Evolutionary conservation across 2,888 invertebrate species (phyloP).

Genomic region (Spodoptera picta): DNA sequence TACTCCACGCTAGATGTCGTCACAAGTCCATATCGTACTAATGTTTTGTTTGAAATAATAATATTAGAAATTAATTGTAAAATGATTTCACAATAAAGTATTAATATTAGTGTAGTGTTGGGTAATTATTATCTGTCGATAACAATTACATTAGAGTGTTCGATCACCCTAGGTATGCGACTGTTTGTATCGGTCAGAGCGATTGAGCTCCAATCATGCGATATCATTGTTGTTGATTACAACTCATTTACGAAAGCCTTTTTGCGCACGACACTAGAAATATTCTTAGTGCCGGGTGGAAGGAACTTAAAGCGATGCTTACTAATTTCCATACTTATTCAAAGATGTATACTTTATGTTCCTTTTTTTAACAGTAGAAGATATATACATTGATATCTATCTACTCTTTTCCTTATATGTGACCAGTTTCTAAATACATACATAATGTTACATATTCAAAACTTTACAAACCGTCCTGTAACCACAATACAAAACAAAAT

Average conservation of each 20-base stretch:
- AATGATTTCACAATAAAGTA: slow-evolving; percentile 8
- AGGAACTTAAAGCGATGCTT: slow-evolving; percentile 72
- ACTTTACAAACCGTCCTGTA: too few relatives aligned
- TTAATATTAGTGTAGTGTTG: slow-evolving; percentile 15
- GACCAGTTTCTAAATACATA: too few relatives aligned
- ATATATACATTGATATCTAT: too few relatives aligned
- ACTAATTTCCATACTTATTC: background rate
- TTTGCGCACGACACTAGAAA: slow-evolving; percentile 67
- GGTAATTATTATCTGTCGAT: slow-evolving; percentile 39
- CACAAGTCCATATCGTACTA: slow-evolving; percentile 25
- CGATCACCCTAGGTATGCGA: slow-evolving; percentile 15
- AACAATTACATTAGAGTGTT: slow-evolving; percentile 29
- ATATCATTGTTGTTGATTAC: slow-evolving; percentile 58
- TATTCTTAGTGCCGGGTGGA: slow-evolving; percentile 80
- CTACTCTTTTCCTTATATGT: too few relatives aligned
- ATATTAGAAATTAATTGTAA: slow-evolving; percentile 1
- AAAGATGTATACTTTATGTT: too few relatives aligned
- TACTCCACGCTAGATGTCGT: slow-evolving; percentile 69
- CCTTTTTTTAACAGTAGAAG: too few relatives aligned
- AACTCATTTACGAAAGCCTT: slow-evolving; percentile 59
- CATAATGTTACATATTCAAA: too few relatives aligned
- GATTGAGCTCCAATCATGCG: slow-evolving; percentile 40
- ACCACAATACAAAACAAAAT: too few relatives aligned
- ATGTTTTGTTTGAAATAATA: background rate
- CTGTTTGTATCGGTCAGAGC: slow-evolving; percentile 43